These are phyloP conservation scores for Meloidogyne chitwoodi DNA, from an alignment of 1,140 invertebrate genomes.

Conservation along the genomic window DNA sequence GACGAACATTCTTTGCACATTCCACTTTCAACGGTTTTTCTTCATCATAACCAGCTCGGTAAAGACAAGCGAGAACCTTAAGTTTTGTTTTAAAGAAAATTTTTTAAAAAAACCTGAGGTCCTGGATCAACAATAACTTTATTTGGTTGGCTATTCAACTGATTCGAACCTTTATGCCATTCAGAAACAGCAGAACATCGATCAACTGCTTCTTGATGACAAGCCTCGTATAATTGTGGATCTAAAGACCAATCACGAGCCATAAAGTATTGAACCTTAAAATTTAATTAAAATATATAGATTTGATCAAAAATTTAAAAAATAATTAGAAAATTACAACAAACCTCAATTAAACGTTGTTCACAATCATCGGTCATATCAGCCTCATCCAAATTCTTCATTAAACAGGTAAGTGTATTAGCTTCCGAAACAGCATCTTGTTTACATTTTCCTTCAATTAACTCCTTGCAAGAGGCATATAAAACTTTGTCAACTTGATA, in stretches of 20 bases:
- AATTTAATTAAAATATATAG: background rate
- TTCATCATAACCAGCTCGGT: conserved; percentile 68
- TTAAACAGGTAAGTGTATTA: conserved; percentile 77
- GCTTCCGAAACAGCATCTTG: conserved; percentile 54
- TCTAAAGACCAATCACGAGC: conserved; percentile 82
- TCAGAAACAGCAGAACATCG: conserved; percentile 71
- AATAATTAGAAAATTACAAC: background rate
- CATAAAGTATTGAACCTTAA: conserved; percentile 79
- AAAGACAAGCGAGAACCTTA: conserved; percentile 84
- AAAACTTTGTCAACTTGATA: conserved; percentile 60
- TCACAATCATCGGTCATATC: conserved; percentile 84
- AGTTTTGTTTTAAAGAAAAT: conserved; percentile 70
- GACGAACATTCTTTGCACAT: conserved; percentile 73
- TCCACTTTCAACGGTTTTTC: conserved; percentile 63
- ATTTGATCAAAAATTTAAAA: background rate
- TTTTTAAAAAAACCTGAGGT: conserved; percentile 63
- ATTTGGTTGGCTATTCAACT: conserved; percentile 1
- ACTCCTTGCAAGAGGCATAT: conserved; percentile 48
- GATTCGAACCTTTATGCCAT: conserved; percentile 66
- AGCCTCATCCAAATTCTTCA: conserved; percentile 79
- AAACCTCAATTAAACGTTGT: conserved; percentile 80
- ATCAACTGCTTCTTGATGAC: conserved; percentile 76
- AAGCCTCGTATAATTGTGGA: conserved; percentile 77
- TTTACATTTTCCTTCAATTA: conserved; percentile 55
- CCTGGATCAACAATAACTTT: conserved; percentile 40